Percentiles rank a stretch among this genome's conserved stretches.
Conservation (phyloP, 2,113 vertebrate species). For the Albula goreensis region DNA sequence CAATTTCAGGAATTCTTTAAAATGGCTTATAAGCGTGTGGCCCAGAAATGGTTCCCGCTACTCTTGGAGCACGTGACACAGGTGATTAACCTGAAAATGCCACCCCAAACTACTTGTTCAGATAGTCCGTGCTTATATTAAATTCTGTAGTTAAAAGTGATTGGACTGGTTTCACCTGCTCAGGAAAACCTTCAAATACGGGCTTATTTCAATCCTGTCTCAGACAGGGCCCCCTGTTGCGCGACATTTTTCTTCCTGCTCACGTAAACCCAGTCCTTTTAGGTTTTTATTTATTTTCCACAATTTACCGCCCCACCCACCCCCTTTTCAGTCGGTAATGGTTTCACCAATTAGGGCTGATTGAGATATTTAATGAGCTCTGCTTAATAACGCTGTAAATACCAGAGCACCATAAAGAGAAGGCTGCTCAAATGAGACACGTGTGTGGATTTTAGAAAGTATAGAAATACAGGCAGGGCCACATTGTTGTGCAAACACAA, state of each 20-base stretch:
- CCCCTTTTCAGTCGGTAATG: neutral
- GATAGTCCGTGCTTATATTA: neutral
- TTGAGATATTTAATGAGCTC: conserved; percentile 12
- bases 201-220: neutral
- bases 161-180: neutral
- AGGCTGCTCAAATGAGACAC: neutral
- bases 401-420: neutral
- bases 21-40: too few species aligned
- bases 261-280: neutral
- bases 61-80: too few species aligned
- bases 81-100: too few species aligned
- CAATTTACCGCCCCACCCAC: neutral
- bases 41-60: too few species aligned
- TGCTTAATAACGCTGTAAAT: conserved; percentile 12
- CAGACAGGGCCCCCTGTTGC: neutral
- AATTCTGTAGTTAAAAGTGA: neutral
- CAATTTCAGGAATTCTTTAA: too few species aligned
- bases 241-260: neutral
- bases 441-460: neutral
- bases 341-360: neutral
- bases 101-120: neutral
- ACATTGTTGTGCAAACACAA: neutral
- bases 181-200: neutral
- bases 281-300: conserved; percentile 16
- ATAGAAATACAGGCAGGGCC: neutral